phyloP scores from a whole-genome alignment of 2,113 vertebrate species.

The Rousettus leschenaultii region DNA sequence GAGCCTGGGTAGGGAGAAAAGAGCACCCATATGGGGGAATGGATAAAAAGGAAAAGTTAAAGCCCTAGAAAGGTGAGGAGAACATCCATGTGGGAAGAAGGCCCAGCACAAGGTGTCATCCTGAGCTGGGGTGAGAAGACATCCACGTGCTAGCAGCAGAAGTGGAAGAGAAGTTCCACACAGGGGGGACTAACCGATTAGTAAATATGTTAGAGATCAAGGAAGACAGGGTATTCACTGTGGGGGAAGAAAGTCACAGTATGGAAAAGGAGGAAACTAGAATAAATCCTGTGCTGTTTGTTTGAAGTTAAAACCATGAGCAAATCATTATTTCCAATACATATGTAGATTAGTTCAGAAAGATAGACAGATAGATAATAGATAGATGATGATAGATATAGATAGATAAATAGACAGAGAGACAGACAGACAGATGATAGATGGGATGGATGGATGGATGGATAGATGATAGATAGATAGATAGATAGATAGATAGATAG shows the following conservation, averaged over 20 bases:
- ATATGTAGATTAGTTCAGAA: not conserved
- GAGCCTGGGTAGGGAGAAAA: not conserved
- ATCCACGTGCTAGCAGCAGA: not conserved
- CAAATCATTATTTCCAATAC: not conserved
- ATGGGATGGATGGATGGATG: too few species aligned
- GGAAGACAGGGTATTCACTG: not conserved
- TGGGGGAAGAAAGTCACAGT: not conserved
- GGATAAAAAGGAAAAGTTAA: not conserved
- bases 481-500: too few species aligned
- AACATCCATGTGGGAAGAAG: rapidly evolving
- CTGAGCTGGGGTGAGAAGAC: not conserved
- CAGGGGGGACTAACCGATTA: not conserved
- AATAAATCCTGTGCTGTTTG: not conserved
- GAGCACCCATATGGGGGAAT: rapidly evolving
- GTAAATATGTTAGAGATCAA: not conserved
- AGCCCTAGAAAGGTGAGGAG: not conserved
- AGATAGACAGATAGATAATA: too few species aligned
- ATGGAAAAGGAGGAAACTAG: not conserved
- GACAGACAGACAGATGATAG: not conserved
- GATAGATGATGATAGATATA: too few species aligned
- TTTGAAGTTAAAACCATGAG: not conserved
- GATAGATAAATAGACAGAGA: too few species aligned
- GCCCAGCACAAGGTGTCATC: not conserved
- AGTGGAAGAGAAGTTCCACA: not conserved
- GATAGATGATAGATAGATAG: too few species aligned